Percentiles rank a stretch among this genome's conserved stretches.
Conservation (phyloP, 1,140 invertebrate genomes). For the Melipona quadrifasciata region DNA sequence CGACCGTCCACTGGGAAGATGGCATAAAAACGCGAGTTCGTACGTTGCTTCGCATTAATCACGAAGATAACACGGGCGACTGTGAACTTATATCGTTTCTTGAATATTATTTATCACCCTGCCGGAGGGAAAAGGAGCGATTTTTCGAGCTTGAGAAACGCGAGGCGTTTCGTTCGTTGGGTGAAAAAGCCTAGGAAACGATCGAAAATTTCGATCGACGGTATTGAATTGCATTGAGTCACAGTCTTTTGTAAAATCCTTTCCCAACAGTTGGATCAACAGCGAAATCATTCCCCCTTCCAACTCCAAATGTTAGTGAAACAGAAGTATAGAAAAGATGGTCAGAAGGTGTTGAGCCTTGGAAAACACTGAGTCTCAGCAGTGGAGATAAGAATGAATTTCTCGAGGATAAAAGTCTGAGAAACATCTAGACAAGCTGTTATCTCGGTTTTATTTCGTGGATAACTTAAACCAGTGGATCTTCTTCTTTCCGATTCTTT, state of each 20-base stretch:
- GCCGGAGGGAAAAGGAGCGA: not conserved
- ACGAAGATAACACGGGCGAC: not conserved
- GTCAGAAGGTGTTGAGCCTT: not conserved
- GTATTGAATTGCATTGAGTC: constrained; percentile 60
- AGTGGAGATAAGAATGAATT: not conserved
- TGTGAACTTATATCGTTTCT: not conserved
- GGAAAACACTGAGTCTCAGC: not conserved
- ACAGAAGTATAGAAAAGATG: not conserved
- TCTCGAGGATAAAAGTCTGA: not conserved
- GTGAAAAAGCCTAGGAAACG: constrained; percentile 22
- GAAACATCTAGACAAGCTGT: not conserved
- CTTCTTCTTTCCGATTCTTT: not conserved
- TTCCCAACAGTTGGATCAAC: not conserved
- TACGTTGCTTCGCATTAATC: not conserved
- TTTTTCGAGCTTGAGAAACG: constrained; percentile 39
- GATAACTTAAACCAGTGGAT: not conserved
- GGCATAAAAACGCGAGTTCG: not conserved
- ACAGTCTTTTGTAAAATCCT: not conserved
- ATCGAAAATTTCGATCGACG: constrained; percentile 33
- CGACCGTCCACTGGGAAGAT: not conserved
- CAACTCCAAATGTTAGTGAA: not conserved
- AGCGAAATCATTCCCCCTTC: not conserved
- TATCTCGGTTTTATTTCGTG: not conserved
- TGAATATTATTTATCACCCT: constrained; percentile 4
- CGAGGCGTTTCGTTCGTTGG: constrained; percentile 9